Base-by-base conservation (phyloP, 2,113 vertebrate species). In the Ariopsis seemanni region DNA sequence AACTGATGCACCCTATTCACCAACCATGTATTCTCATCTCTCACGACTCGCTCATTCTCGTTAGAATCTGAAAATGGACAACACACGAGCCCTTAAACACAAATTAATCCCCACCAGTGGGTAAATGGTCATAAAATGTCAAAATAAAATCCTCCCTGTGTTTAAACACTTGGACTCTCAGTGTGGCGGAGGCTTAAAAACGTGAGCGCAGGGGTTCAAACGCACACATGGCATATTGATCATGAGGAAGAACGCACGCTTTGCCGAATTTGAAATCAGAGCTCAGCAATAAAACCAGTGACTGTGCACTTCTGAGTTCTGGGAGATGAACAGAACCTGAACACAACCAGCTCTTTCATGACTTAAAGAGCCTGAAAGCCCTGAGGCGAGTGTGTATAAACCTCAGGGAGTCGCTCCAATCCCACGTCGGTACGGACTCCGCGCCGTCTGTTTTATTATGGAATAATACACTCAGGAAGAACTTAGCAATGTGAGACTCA, bases 311-410 rank as follows among this genome's bases (percentile, higher is more conserved):
- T 14, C 83, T 34, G 15, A 55, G 18, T 1, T 34, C 34, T 42
- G 17, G 17, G 20, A 55, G 5, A 20, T 25, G 57, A 71, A 89
- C 71, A 92, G 89, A 65, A 88, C 89, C 20, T 7, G 86, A 86
- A 92, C 93, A 93, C 91, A 93, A 93, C 90, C 89, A 90, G 83
- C 82, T 90, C 90, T 91, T 93, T 93, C 87, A 91, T 90, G 79
- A 74, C 30, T 48, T 69, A 69, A 27, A 27, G 18, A 71, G 10
- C 15, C 71, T 20, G 34, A 20, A 74, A 18, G 6, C 71, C 34
- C 15, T 5, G 17, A 48, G 34, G 25, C 42, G 20, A 25, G 34
- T 14, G 14, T 82, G 60, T 34, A 20, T 58, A 81, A 34, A 58
- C 27, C 34, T 52, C 27, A 62, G 30, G 18, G 78, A 60, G 58